These are phyloP conservation scores for Paraplagusia blochii DNA, from an alignment of 2,113 vertebrate genomes.

Conservation along the genomic window DNA sequence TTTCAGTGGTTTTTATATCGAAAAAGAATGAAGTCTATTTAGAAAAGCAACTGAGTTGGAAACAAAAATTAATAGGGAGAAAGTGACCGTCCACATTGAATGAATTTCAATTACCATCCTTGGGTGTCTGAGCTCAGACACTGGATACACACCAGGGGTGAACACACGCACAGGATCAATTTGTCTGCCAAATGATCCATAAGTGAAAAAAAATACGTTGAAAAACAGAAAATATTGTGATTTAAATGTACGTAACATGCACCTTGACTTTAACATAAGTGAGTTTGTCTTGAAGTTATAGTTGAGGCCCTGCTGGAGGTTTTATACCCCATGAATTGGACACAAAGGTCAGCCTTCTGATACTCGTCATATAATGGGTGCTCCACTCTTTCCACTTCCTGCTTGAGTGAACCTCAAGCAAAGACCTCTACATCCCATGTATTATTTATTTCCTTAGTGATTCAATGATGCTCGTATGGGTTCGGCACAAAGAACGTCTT, in stretches of 20 bases:
- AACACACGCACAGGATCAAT: constrained; percentile 19
- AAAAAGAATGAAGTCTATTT: constrained; percentile 72
- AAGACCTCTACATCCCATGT: not conserved
- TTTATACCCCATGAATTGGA: no score
- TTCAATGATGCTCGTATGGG: constrained; percentile 9
- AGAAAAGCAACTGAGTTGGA: constrained; percentile 73
- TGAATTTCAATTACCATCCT: constrained; percentile 70
- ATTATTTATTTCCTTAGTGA: constrained; percentile 16
- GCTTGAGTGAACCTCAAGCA: no score
- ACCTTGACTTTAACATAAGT: no score
- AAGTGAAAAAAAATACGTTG: constrained; percentile 1
- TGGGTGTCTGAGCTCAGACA: constrained; percentile 33
- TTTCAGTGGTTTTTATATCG: constrained; percentile 57
- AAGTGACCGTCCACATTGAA: constrained; percentile 68
- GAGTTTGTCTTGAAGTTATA: no score
- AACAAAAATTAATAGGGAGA: constrained; percentile 74
- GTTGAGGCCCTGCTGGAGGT: no score
- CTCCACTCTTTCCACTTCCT: no score
- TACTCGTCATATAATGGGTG: no score
- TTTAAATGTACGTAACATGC: constrained; percentile 5
- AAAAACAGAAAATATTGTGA: constrained; percentile 7
- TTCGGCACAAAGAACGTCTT: constrained; percentile 20
- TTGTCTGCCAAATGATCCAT: constrained; percentile 13
- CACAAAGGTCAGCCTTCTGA: no score
- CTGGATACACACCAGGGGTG: constrained; percentile 7